phyloP scores from a whole-genome alignment of 2,888 invertebrate species.

The Troides aeacus region DNA sequence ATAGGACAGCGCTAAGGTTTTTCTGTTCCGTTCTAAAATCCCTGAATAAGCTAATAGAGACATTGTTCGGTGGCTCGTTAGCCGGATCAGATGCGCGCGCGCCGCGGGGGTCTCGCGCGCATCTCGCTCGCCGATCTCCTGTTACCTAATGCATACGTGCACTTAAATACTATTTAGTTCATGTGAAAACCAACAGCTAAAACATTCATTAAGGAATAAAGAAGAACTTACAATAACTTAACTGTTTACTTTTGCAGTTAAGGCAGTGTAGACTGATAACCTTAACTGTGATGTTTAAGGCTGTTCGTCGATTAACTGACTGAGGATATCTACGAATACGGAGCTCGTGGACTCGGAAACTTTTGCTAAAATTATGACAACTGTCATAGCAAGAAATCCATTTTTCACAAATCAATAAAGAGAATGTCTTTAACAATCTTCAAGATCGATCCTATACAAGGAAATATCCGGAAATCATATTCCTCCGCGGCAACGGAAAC shows the following conservation, averaged over 20 bases:
- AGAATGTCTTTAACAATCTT: too few species aligned
- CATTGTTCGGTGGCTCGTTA: constrained; percentile 76
- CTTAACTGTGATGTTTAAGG: too few species aligned
- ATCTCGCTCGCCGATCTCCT: constrained; percentile 38
- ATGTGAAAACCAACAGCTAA: constrained; percentile 21
- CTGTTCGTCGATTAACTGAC: too few species aligned
- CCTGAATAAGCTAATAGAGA: constrained; percentile 77
- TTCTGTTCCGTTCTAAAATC: constrained; percentile 52
- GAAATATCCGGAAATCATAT: too few species aligned
- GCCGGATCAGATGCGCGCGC: constrained; percentile 67
- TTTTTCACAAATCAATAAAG: too few species aligned
- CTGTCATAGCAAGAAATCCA: too few species aligned
- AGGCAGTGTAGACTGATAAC: too few species aligned
- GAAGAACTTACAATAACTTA: background rate
- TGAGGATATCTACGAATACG: too few species aligned
- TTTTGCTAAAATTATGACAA: too few species aligned
- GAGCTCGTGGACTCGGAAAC: too few species aligned
- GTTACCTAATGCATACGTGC: constrained; percentile 35
- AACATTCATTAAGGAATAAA: constrained; percentile 30
- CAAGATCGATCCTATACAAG: too few species aligned
- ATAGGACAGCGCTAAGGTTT: constrained; percentile 38
- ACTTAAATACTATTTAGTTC: constrained; percentile 29
- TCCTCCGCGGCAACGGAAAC: too few species aligned
- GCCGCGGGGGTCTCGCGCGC: constrained; percentile 60
- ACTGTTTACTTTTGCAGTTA: background rate